Evolutionary conservation across 2,113 vertebrate genomes (phyloP), one percentile per base, ranked within the genome.

Genomic region (Scytalopus superciliaris): DNA sequence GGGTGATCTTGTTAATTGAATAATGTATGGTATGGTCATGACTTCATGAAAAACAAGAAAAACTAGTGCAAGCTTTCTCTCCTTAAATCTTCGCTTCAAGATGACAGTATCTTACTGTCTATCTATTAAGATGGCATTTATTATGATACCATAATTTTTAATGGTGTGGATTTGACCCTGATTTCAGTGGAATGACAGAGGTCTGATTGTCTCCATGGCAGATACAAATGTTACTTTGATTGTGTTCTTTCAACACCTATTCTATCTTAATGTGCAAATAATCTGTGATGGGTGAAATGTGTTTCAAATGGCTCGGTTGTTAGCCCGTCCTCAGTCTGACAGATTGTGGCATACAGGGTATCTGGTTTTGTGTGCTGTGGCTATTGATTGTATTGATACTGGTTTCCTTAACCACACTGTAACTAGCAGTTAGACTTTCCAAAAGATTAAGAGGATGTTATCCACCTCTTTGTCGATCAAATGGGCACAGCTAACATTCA

Each of bases 1-100:
- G 35, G 45, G 42, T 82, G 85, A 81, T 93, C 83, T 89, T 94
- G 90, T 87, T 96, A 93, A 96, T 92, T 96, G 76, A 89, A 88
- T 92, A 78, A 86, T 60, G 33, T 49, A 25, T 66, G 64, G 8
- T 67, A 72, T 15, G 55, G 85, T 73, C 67, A 16, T 15, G 69
- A 77, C 56, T 96, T 93, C 28, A 37, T 33, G 63, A 84, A 70
- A 77, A 95, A 28, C 28, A 88, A 73, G 30, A 67, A 59, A 77
- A 86, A 27, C 9, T 23, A 39, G 49, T 62, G 40, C 42, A 93
- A 50, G 40, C 13, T 68, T 90, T 78, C 15, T 52, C 28, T 92
- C 27, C 22, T 19, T 40, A 53, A 63, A 10, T 72, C 22, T 90
- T 87, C 18, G 28, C 28, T 62, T 89, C 45, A 44, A 68, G 27